These are phyloP conservation scores for Emberiza fucata DNA, from an alignment of 2,113 vertebrate genomes.

Conservation along the genomic window DNA sequence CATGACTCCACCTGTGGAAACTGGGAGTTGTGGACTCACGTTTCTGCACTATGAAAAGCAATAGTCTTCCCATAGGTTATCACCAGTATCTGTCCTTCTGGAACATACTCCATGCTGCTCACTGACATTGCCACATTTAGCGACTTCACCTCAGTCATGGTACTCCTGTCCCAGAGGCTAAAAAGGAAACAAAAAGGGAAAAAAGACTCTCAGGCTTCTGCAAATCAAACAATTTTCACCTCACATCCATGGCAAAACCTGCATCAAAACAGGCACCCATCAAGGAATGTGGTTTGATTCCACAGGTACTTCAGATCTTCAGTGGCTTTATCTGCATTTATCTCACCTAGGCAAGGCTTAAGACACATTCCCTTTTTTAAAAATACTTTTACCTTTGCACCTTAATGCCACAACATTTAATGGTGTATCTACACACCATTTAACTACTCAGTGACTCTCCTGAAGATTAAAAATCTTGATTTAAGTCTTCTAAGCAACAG, in stretches of 20 bases:
- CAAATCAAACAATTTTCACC: background rate
- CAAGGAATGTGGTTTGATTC: background rate
- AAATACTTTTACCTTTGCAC: background rate
- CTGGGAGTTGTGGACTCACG: slow-evolving; percentile 66
- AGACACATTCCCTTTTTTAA: background rate
- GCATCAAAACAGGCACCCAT: background rate
- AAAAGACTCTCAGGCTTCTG: background rate
- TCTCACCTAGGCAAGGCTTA: background rate
- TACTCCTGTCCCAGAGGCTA: slow-evolving; percentile 93
- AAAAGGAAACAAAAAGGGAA: background rate
- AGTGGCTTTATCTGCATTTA: background rate
- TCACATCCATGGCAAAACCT: background rate
- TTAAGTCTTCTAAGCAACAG: background rate
- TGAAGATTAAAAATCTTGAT: background rate
- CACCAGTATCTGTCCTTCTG: slow-evolving; percentile 90
- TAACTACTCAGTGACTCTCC: background rate
- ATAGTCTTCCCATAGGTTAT: slow-evolving; percentile 94
- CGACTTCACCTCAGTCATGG: slow-evolving; percentile 86
- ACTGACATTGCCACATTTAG: slow-evolving; percentile 87
- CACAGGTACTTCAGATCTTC: background rate
- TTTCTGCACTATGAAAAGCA: slow-evolving; percentile 93
- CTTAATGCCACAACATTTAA: background rate
- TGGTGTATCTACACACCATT: background rate
- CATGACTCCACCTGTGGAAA: background rate
- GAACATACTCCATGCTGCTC: slow-evolving; percentile 96